Percentiles rank a stretch among this genome's conserved stretches.
Conservation (phyloP, 2,797 vertebrate species). For the Cottoperca gobio region DNA sequence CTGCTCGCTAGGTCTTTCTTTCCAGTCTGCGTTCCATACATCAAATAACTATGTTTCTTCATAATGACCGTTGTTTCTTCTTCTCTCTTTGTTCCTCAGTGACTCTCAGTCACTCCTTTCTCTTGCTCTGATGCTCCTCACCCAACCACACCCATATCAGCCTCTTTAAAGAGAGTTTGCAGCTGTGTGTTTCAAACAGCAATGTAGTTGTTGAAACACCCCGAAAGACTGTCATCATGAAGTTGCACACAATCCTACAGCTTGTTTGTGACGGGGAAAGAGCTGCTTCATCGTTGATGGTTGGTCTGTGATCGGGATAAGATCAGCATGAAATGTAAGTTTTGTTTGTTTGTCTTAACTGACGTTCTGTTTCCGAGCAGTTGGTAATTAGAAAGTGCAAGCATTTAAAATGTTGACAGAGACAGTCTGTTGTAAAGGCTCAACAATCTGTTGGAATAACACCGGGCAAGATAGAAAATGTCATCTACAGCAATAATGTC, state of each 20-base stretch:
- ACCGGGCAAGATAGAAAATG: not conserved
- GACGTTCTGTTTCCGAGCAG: conserved; percentile 1
- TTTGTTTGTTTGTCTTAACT: conserved; percentile 2
- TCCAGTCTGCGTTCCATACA: conserved; percentile 59
- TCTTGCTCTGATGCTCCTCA: conserved; percentile 17
- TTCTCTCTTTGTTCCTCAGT: conserved; percentile 11
- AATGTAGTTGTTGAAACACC: conserved; percentile 15
- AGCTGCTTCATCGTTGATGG: not conserved
- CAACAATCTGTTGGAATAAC: not conserved
- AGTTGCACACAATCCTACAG: conserved; percentile 18
- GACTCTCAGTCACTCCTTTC: conserved; percentile 10
- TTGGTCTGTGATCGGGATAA: not conserved
- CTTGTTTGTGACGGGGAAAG: conserved; percentile 9
- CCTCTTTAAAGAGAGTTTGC: conserved; percentile 37
- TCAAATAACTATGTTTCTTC: conserved; percentile 71
- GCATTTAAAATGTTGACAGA: conserved; percentile 43
- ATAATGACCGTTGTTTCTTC: conserved; percentile 50
- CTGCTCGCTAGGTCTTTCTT: conserved; percentile 46
- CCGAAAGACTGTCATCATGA: conserved; percentile 16
- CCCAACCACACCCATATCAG: not conserved
- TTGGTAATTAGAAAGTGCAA: conserved; percentile 20
- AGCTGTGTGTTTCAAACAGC: conserved; percentile 21
- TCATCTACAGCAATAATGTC: not conserved
- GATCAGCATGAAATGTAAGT: conserved; percentile 11
- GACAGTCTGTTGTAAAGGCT: conserved; percentile 14